phyloP scores from a whole-genome alignment of 2,888 invertebrate genomes.

The Oscheius onirici region DNA sequence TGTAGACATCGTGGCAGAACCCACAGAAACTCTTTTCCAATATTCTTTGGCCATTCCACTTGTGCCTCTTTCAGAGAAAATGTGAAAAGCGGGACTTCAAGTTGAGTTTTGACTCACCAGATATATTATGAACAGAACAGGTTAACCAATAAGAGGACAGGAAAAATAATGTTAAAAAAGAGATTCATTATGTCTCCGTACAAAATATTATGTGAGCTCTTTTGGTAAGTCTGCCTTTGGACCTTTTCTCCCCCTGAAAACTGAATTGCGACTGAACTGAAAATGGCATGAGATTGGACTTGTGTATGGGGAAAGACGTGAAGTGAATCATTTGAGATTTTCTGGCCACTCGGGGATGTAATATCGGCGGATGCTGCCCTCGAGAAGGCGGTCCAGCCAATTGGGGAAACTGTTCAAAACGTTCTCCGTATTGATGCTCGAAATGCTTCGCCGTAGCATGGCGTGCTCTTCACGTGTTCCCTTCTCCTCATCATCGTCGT shows the following conservation, averaged over 20 bases:
- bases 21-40: too few species aligned
- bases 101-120: too few species aligned
- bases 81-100: too few species aligned
- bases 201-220: too few species aligned
- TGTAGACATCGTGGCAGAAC: too few species aligned
- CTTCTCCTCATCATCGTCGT: constrained; percentile 20
- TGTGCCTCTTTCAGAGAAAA: too few species aligned
- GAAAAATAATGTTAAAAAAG: too few species aligned
- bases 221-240: neutral
- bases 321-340: constrained; percentile 51
- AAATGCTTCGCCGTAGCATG: constrained; percentile 40
- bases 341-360: constrained; percentile 95
- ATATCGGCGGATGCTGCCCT: constrained; percentile 84
- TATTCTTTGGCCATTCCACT: too few species aligned
- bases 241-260: constrained; percentile 7
- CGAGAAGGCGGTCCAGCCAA: constrained; percentile 96
- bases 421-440: constrained; percentile 73
- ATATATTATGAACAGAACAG: too few species aligned
- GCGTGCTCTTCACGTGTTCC: constrained; percentile 35
- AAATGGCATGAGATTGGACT: neutral
- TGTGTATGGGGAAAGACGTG: neutral
- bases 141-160: too few species aligned
- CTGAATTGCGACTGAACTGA: constrained; percentile 13
- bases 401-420: constrained; percentile 89
- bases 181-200: too few species aligned